phyloP scores from a whole-genome alignment of 2,113 vertebrate genomes.

The Ciconia stormi region DNA sequence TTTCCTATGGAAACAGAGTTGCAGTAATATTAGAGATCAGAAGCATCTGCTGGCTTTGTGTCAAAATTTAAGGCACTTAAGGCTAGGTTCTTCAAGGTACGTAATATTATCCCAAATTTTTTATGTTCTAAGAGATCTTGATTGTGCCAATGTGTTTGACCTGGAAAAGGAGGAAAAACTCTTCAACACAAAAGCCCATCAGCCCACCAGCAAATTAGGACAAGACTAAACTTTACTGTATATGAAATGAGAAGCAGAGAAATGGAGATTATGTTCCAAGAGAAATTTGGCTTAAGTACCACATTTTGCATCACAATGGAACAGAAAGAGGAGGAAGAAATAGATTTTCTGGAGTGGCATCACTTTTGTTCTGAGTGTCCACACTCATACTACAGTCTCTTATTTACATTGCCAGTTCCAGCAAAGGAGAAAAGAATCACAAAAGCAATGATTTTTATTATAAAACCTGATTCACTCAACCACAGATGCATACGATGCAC shows the following conservation, averaged over 20 bases:
- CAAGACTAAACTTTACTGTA: not conserved
- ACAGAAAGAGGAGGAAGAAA: not conserved
- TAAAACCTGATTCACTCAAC: not conserved
- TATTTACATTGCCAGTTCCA: not conserved
- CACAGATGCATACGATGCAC: not conserved
- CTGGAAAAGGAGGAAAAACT: not conserved
- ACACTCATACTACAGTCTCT: not conserved
- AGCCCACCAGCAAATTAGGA: not conserved
- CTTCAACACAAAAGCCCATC: not conserved
- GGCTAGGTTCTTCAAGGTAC: not conserved
- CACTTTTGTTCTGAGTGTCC: not conserved
- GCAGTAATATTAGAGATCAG: not conserved
- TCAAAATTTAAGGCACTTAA: not conserved
- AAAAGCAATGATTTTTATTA: not conserved
- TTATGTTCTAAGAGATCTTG: not conserved
- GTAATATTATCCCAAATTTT: not conserved
- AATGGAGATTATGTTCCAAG: not conserved
- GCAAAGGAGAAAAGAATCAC: not conserved
- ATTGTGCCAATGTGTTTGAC: not conserved
- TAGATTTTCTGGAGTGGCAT: not conserved
- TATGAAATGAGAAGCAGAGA: not conserved
- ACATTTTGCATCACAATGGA: not conserved
- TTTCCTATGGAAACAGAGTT: not conserved
- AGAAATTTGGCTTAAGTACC: not conserved
- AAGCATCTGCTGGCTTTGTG: not conserved